phyloP scores from a whole-genome alignment of 2,797 vertebrate species.

The Rachycentron canadum region DNA sequence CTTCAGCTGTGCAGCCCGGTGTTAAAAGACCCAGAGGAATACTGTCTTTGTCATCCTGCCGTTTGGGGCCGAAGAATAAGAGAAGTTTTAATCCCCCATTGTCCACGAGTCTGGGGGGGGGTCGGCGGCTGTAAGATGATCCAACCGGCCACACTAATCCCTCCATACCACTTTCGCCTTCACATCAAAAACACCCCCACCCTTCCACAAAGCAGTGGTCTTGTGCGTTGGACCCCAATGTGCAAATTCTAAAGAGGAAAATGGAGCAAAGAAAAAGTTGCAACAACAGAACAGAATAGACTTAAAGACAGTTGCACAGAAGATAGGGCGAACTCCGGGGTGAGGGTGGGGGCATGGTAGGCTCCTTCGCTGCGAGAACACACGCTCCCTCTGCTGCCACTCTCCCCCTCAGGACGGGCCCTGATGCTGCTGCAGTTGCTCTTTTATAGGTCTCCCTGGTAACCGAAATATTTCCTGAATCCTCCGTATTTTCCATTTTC shows the following conservation, averaged over 20 bases:
- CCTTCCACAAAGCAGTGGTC: conserved; percentile 86
- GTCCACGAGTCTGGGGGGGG: conserved; percentile 84
- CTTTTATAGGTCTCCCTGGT: conserved; percentile 91
- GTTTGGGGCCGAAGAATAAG: conserved; percentile 89
- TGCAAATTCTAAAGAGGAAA: conserved; percentile 87
- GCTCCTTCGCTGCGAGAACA: conserved; percentile 83
- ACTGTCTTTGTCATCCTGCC: conserved; percentile 90
- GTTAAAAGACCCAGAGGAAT: conserved; percentile 91
- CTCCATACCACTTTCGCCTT: conserved; percentile 92
- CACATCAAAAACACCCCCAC: conserved; percentile 85
- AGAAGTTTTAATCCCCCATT: conserved; percentile 92
- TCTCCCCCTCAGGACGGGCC: conserved; percentile 74
- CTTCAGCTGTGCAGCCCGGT: conserved; percentile 89
- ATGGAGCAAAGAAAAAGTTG: conserved; percentile 95
- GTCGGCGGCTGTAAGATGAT: conserved; percentile 96
- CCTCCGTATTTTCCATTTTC: conserved; percentile 74
- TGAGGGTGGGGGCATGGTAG: conserved; percentile 88
- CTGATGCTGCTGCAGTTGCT: conserved; percentile 90
- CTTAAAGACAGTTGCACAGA: conserved; percentile 87
- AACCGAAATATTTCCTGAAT: conserved; percentile 81
- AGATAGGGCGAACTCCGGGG: conserved; percentile 78
- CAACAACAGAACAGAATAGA: conserved; percentile 93
- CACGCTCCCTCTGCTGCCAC: conserved; percentile 74
- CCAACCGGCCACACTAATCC: conserved; percentile 99
- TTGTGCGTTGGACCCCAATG: conserved; percentile 88